A percentile compares a stretch with the other conserved stretches of the same genome.
These are phyloP conservation scores for Centropristis striata DNA, from an alignment of 2,113 vertebrate genomes.

Conservation along the genomic window DNA sequence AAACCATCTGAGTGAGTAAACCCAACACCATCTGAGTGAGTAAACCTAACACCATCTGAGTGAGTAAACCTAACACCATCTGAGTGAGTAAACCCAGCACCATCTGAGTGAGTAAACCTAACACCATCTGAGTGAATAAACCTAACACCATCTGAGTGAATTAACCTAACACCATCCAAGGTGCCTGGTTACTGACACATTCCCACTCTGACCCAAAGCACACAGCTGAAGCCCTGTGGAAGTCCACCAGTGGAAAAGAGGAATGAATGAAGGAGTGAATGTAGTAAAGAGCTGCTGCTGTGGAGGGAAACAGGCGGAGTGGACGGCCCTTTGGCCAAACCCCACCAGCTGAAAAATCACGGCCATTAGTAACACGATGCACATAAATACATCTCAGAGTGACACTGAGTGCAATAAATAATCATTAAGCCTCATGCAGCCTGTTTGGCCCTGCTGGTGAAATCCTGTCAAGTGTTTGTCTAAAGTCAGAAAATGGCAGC, in stretches of 20 bases:
- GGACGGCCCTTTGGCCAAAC: conserved; percentile 65
- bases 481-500: conserved; percentile 70
- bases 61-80: too few species aligned
- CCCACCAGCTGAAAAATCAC: conserved; percentile 71
- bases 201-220: conserved; percentile 62
- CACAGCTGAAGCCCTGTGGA: conserved; percentile 45
- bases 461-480: conserved; percentile 66
- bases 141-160: too few species aligned
- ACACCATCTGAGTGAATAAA: too few species aligned
- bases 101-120: too few species aligned
- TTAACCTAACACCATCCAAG: conserved; percentile 32
- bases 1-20: too few species aligned
- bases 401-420: conserved; percentile 69
- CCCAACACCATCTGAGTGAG: too few species aligned
- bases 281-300: conserved; percentile 22
- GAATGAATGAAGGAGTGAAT: conserved; percentile 57
- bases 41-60: too few species aligned
- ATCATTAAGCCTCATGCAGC: conserved; percentile 39
- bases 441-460: conserved; percentile 29
- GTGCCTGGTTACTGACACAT: conserved; percentile 59
- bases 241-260: conserved; percentile 56
- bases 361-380: conserved; percentile 63
- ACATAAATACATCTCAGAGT: conserved; percentile 66
- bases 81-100: too few species aligned
- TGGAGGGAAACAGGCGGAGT: conserved; percentile 39